Conservation (phyloP, 2,797 vertebrate species). For the Gadopsis bispinosus region DNA sequence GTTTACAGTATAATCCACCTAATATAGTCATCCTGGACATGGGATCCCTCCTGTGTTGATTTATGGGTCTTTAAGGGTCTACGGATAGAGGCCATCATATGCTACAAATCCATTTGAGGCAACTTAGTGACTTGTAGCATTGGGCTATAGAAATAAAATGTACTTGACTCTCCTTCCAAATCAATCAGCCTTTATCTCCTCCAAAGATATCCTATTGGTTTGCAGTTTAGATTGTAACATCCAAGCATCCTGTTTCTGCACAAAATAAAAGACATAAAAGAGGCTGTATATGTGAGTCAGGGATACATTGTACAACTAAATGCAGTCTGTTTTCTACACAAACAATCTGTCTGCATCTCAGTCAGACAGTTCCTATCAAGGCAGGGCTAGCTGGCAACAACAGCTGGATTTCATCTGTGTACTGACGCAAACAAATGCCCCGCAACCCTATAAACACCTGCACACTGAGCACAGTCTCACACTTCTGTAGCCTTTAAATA, state of each 20-base stretch:
- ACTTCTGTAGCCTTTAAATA: constrained; percentile 24
- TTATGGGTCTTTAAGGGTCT: background rate
- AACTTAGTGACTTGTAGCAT: background rate
- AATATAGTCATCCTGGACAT: background rate
- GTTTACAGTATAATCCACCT: background rate
- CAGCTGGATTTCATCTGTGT: constrained; percentile 68
- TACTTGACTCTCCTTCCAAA: background rate
- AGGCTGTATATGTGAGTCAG: background rate
- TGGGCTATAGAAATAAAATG: background rate
- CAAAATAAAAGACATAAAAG: background rate
- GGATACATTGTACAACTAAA: background rate
- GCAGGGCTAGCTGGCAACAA: constrained; percentile 23
- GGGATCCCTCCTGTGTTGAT: background rate
- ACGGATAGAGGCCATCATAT: background rate
- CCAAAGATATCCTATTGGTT: background rate
- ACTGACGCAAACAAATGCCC: constrained; percentile 46
- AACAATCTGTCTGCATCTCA: constrained; percentile 19
- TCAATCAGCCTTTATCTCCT: background rate
- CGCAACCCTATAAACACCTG: constrained; percentile 36
- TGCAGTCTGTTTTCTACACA: constrained; percentile 2
- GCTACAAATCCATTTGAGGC: background rate
- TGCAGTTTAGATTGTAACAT: background rate
- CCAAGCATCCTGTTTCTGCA: background rate
- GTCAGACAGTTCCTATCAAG: constrained; percentile 17
- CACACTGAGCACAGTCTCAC: constrained; percentile 57